Base-by-base conservation (phyloP, 2,797 vertebrate species). In the Gymnodraco acuticeps region DNA sequence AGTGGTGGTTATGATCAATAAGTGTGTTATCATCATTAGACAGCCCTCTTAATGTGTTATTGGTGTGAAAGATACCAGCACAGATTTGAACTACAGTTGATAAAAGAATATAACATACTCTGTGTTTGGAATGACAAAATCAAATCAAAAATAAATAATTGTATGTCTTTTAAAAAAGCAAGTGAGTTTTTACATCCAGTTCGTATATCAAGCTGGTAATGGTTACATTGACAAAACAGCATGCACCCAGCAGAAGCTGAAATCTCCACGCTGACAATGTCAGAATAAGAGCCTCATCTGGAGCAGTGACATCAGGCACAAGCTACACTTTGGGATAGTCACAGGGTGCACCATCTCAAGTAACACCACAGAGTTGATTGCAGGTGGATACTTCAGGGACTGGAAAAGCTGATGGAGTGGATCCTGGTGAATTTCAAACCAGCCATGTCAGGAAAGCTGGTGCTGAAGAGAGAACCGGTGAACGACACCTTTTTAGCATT, bases 1-100 rank as follows among this genome's bases (percentile, higher is more conserved):
- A 67, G 20, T 48, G 5, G 10, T 1, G 38, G n/a, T 73, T 64
- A 78, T 64, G 9, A 75, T 43, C 55, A 33, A 46, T 61, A 75
- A 63, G 11, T 45, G 3, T 58, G n/a, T 55, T 70, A 55, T 70
- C 43, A 42, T 41, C 70, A 69, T 47, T 53, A 66, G 16, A 53
- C 12, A 64, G 71, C 4, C 6, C 47, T 38, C 27, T 55, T 71
- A 68, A 77, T 64, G 54, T 59, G 19, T 46, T 43, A 52, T 72
- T 60, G 41, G 10, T 15, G 59, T n/a, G 16, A 76, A 51, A 66
- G 11, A 80, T 50, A 50, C 19, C 52, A 73, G 19, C 75, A 53
- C 63, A 63, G 7, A 70, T 52, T 67, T n/a, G 1, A 63, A 63
- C 19, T 50, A 38, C 19, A 67, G 54, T 48, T 13, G 15, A 15